A percentile compares a stretch with the other conserved stretches of the same genome.
phyloP scores from a whole-genome alignment of 2,113 vertebrate genomes.

The Leptobrachium ailaonicum region DNA sequence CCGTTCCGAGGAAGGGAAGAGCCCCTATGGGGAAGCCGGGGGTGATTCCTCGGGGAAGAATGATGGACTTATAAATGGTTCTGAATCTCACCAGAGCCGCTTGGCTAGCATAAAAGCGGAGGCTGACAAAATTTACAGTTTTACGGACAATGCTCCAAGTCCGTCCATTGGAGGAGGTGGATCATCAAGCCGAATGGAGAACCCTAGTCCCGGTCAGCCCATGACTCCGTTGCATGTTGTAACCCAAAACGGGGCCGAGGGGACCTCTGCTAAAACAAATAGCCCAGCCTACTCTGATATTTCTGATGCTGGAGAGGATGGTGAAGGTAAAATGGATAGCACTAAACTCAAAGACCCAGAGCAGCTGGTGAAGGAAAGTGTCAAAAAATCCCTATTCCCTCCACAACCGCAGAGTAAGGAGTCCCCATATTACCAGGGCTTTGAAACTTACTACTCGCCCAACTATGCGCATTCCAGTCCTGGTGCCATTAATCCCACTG shows the following conservation, averaged over 20 bases:
- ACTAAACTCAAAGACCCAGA: conserved; percentile 85
- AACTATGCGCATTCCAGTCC: conserved; percentile 90
- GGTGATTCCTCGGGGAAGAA: conserved; percentile 78
- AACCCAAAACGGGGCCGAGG: conserved; percentile 93
- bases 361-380: conserved; percentile 84
- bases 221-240: conserved; percentile 85
- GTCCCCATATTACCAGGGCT: conserved; percentile 87
- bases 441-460: conserved; percentile 93
- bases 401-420: conserved; percentile 86
- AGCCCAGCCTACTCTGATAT: conserved; percentile 97
- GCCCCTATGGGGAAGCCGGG: conserved; percentile 82
- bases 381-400: conserved; percentile 92
- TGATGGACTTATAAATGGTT: conserved; percentile 90
- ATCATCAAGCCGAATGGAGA: conserved; percentile 83
- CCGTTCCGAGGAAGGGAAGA: conserved; percentile 87
- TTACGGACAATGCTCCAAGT: conserved; percentile 94
- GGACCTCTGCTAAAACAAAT: conserved; percentile 90
- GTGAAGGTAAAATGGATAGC: conserved; percentile 86
- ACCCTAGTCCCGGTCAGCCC: conserved; percentile 76
- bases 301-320: conserved; percentile 94
- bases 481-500: conserved; percentile 71
- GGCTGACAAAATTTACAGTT: conserved; percentile 97
- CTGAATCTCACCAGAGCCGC: conserved; percentile 92
- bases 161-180: conserved; percentile 84
- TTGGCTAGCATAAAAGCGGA: conserved; percentile 96